phyloP scores from a whole-genome alignment of 2,113 vertebrate species.

The Noturus placidus region DNA sequence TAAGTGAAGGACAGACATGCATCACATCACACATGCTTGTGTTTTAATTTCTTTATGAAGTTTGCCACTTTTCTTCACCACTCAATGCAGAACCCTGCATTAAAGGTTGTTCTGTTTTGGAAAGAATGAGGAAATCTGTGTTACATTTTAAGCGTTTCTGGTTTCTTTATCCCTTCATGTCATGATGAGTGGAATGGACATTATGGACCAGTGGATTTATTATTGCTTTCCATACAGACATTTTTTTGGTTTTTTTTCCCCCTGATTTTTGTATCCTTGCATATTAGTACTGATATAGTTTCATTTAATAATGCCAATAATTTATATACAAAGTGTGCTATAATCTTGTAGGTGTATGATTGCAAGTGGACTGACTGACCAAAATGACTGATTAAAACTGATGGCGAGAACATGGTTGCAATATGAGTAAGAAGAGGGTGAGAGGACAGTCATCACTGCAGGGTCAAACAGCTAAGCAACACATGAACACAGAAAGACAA shows the following conservation, averaged over 20 bases:
- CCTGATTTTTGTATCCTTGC: conserved; percentile 46
- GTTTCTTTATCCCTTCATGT: conserved; percentile 28
- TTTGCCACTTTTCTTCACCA: conserved; percentile 29
- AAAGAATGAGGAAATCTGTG: conserved; percentile 41
- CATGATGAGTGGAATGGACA: conserved; percentile 52
- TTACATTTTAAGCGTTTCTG: conserved; percentile 25
- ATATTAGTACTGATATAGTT: conserved; percentile 59
- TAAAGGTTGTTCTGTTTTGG: conserved; percentile 46
- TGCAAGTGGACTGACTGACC: conserved; percentile 56
- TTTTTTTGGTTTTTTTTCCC: conserved; percentile 43
- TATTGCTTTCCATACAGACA: conserved; percentile 50
- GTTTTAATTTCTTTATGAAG: conserved; percentile 33
- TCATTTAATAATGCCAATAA: conserved; percentile 70
- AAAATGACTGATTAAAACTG: conserved; percentile 44
- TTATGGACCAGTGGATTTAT: conserved; percentile 76
- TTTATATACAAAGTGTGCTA: conserved; percentile 68
- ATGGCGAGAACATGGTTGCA: conserved; percentile 17
- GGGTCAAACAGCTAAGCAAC: not conserved
- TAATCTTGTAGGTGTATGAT: conserved; percentile 58
- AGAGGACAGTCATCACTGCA: not conserved
- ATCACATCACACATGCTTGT: not conserved
- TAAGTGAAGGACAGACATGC: conserved; percentile 41
- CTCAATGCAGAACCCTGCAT: conserved; percentile 41
- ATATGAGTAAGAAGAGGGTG: not conserved
- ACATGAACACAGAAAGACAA: not conserved